Conservation (phyloP, 2,113 vertebrate genomes). For the Phalacrocorax brasilianus region DNA sequence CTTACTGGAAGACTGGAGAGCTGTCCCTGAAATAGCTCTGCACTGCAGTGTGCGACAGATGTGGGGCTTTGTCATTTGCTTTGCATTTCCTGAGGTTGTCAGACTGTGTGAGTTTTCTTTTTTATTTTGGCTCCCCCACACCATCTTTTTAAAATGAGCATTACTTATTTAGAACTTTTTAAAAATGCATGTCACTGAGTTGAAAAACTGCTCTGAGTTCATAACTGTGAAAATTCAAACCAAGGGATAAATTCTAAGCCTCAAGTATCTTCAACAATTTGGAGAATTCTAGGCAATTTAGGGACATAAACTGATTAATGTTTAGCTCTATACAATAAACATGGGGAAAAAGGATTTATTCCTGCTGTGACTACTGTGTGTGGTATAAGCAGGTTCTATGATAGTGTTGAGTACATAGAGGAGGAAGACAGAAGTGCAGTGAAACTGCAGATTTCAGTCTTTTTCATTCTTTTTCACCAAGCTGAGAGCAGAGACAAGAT, state of each 20-base stretch:
- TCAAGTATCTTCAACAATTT: background rate
- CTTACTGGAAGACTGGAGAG: background rate
- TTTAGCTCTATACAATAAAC: background rate
- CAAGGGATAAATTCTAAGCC: background rate
- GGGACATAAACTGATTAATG: background rate
- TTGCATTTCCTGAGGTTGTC: background rate
- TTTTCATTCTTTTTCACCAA: background rate
- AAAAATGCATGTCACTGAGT: constrained; percentile 10
- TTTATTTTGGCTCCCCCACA: background rate
- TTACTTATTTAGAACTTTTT: constrained; percentile 36
- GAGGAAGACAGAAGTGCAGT: background rate
- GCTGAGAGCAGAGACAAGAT: background rate
- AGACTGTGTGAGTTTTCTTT: background rate
- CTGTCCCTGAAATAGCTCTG: background rate
- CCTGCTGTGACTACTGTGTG: background rate
- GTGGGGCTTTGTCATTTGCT: background rate
- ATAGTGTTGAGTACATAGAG: background rate
- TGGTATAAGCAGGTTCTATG: background rate
- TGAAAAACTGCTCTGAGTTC: background rate
- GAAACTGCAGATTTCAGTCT: background rate
- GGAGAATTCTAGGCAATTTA: background rate
- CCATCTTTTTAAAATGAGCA: background rate
- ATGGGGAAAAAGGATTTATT: background rate
- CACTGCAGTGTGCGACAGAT: background rate
- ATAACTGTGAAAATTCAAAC: background rate